Conservation (phyloP, 2,888 invertebrate species). For the Trilocha varians region DNA sequence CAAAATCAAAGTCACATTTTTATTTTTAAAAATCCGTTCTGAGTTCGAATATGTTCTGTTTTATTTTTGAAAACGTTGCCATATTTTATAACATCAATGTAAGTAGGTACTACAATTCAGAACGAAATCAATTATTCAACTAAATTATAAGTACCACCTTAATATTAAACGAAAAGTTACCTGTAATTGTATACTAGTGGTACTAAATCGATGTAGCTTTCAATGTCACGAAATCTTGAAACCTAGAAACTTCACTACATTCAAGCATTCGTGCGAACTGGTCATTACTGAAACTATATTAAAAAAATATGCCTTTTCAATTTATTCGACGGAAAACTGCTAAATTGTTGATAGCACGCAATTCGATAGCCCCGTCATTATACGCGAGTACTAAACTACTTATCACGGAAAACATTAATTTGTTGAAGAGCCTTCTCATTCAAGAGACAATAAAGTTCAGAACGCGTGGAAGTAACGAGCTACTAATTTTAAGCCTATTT, state of each 20-base stretch:
- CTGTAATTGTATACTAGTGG: too few relatives aligned
- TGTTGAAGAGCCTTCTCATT: slow-evolving; percentile 11
- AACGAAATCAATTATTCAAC: too few relatives aligned
- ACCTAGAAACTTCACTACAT: neutral
- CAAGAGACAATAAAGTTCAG: neutral
- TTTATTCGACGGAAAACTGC: slow-evolving; percentile 19
- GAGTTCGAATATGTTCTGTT: too few relatives aligned
- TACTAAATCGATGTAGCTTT: neutral
- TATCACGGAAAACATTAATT: slow-evolving; percentile 24
- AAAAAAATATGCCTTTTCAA: slow-evolving; percentile 21
- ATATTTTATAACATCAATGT: too few relatives aligned
- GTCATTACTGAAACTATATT: neutral
- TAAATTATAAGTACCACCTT: too few relatives aligned
- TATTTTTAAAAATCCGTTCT: too few relatives aligned
- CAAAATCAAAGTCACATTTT: too few relatives aligned
- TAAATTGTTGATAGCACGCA: slow-evolving; percentile 29
- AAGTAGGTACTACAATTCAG: too few relatives aligned
- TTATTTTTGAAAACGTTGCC: too few relatives aligned
- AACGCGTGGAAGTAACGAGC: neutral
- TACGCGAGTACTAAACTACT: slow-evolving; percentile 20
- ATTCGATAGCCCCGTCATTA: slow-evolving; percentile 27
- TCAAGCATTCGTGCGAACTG: neutral
- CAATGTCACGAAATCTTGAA: neutral
- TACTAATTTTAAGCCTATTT: neutral
- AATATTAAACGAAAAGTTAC: too few relatives aligned